These are phyloP conservation scores for Corvus moneduloides DNA, from an alignment of 2,113 vertebrate species.

Conservation along the genomic window DNA sequence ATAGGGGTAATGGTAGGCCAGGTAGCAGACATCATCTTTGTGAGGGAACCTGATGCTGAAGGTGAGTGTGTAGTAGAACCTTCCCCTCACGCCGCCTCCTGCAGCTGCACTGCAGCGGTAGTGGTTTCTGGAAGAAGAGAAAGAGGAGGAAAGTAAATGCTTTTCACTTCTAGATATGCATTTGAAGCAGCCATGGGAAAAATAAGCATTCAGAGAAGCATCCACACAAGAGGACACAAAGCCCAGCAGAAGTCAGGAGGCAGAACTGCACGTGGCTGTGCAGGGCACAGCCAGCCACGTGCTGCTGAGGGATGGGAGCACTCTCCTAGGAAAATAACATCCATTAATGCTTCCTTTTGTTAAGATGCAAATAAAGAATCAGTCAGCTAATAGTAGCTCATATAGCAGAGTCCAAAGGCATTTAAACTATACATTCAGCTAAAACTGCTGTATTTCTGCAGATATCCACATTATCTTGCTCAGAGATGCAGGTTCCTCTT, in stretches of 20 bases:
- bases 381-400: background rate
- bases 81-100: constrained; percentile 15
- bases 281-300: background rate
- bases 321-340: background rate
- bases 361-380: background rate
- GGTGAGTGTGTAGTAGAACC: constrained; percentile 83
- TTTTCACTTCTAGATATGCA: background rate
- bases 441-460: background rate
- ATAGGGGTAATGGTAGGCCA: constrained; percentile 95
- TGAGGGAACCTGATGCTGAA: constrained; percentile 86
- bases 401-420: background rate
- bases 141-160: background rate
- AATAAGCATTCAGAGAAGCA: background rate
- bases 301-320: background rate
- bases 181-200: background rate
- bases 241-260: background rate
- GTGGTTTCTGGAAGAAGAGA: constrained; percentile 79
- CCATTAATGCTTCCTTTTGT: background rate
- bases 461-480: background rate
- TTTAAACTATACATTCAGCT: background rate
- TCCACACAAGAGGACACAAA: background rate
- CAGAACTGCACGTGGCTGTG: background rate
- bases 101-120: constrained; percentile 54
- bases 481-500: background rate
- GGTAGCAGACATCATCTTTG: constrained; percentile 86